Base-by-base conservation (phyloP, 2,113 vertebrate species). In the Crypturellus undulatus region DNA sequence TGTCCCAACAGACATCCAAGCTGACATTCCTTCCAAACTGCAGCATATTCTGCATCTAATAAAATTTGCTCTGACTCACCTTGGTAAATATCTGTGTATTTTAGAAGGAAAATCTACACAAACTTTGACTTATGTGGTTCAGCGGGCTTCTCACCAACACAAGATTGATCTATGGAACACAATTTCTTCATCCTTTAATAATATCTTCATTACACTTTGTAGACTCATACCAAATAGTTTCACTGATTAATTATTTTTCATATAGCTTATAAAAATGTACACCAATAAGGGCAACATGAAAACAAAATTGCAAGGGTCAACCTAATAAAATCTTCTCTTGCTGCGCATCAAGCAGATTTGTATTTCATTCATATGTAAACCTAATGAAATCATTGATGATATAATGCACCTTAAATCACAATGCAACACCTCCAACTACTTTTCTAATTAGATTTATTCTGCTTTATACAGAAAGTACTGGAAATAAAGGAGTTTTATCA, bases 371-470 rank as follows among this genome's bases (percentile, higher is more conserved):
- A 40, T 25, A 20, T 56, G 19, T 70, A 78, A 91, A 80, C 22
- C 38, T 52, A 24, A 69, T 58, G 24, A 86, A 89, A 79, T 77
- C 75, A 87, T 59, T 54, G 75, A 43, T 54, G 12, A 5, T 22
- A 18, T 12, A 80, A 86, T 6, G 9, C 36, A 91, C 19, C 26
- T 75, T 70, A 84, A 75, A 81, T 71, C 75, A 63, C 75, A 94
- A 45, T 58, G 79, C 20, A 76, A 83, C n/a, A 79, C 10, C 25
- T 89, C 71, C 75, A 72, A 22, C 42, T 68, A 51, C 81, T 91
- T 30, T 89, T 77, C 85, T 79, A 76, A 76, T 95, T 62, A 81
- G 43, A 86, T 93, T 92, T 93, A 54, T 79, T 90, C 62, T 90
- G 36, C 30, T 81, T 86, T 81, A 58, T 63, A 22, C 20, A 25